Percentiles rank a stretch among this genome's conserved stretches.
These are phyloP conservation scores for Pseudopipra pipra DNA, from an alignment of 2,113 vertebrate genomes.

Conservation along the genomic window DNA sequence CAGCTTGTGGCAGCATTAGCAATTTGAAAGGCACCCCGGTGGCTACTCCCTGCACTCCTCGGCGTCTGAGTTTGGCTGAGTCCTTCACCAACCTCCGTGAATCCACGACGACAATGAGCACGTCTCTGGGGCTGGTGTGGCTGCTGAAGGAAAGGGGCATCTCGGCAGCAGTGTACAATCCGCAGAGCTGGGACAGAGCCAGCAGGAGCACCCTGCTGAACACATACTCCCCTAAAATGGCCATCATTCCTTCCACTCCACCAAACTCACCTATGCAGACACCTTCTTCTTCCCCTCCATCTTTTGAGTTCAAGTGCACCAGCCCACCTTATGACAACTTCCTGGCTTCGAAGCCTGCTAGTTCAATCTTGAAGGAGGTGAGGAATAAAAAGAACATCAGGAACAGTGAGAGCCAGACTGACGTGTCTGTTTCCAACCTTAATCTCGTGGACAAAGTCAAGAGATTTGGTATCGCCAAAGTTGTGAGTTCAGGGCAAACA, in stretches of 20 bases:
- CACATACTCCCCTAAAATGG: constrained; percentile 71
- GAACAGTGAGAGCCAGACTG: constrained; percentile 86
- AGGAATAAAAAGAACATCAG: constrained; percentile 79
- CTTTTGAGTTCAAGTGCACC: constrained; percentile 88
- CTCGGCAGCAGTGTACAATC: constrained; percentile 91
- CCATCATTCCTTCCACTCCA: constrained; percentile 85
- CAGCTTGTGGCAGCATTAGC: constrained; percentile 80
- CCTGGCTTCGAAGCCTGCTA: constrained; percentile 93
- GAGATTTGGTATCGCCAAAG: constrained; percentile 84
- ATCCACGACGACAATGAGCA: constrained; percentile 95
- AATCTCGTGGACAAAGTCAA: constrained; percentile 95
- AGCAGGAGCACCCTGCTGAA: constrained; percentile 67
- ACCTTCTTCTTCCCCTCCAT: constrained; percentile 74
- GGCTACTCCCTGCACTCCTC: constrained; percentile 91
- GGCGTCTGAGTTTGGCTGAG: constrained; percentile 89
- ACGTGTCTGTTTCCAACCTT: constrained; percentile 88
- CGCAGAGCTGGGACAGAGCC: constrained; percentile 88
- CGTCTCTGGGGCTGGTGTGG: constrained; percentile 90
- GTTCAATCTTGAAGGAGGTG: constrained; percentile 91
- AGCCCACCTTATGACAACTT: constrained; percentile 88
- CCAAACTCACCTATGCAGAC: constrained; percentile 90
- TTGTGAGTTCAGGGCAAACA: constrained; percentile 73
- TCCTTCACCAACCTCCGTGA: constrained; percentile 95
- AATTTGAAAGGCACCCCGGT: constrained; percentile 84
- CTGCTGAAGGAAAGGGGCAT: constrained; percentile 92